Evolutionary conservation across 2,797 vertebrate species (phyloP), one percentile per base, ranked within the genome.

Genomic region (Psittacula derbiana): DNA sequence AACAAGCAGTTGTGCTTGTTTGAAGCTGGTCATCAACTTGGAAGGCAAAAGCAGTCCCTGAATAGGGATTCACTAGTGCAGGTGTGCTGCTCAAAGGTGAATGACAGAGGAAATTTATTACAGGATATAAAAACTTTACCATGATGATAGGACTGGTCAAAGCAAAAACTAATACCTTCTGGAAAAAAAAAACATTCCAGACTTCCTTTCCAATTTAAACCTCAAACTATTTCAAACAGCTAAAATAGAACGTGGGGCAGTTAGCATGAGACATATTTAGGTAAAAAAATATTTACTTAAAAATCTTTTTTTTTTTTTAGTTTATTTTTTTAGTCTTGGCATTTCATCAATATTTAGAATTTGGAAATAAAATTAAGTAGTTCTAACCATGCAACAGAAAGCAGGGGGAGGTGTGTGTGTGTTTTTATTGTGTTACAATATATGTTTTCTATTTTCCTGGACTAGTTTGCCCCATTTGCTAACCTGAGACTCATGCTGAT

Each of bases 381-480:
- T 76, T 74, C 49, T 64, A 47, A 23, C 21, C 12, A 21, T 5
- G 20, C 16, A 28, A 33, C n/a, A 57, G 43, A 91, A 88, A 67
- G 23, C 1, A 4, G 21, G 24, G 36, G 11, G 27, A 25, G 0
- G 19, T 6, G 6, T 43, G 18, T n/a, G 38, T 55, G 36, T 5
- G 30, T 81, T 87, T 83, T 76, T 94, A 60, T 89, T 94, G 79
- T 41, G 6, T 86, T 80, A 31, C 57, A 85, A 21, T 69, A 18
- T 28, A 72, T 2, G 1, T 78, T 83, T 92, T 86, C 43, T 74
- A 1, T 84, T 90, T 90, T 90, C 49, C 50, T 70, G 40, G 89
- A 74, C 81, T 62, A 58, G 65, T 91, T 94, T 65, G 46, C 49
- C 70, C 58, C 24, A 38, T 92, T 92, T 86, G 38, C 96, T 95